A percentile compares a stretch with the other conserved stretches of the same genome.
These are phyloP conservation scores for Ctenopoma kingsleyae DNA, from an alignment of 2,797 vertebrate species.

Conservation along the genomic window DNA sequence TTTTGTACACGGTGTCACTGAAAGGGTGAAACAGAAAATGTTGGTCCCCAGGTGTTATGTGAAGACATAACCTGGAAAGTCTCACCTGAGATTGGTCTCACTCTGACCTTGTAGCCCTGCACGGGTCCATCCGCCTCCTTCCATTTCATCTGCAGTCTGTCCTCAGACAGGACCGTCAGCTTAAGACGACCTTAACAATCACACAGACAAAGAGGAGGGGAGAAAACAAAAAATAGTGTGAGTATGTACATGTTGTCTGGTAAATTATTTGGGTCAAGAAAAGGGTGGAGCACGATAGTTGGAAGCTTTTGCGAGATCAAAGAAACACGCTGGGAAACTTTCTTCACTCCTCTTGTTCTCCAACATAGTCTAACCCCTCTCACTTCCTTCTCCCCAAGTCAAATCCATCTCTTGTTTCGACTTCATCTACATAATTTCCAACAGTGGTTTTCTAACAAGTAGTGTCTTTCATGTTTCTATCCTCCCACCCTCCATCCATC, in stretches of 20 bases:
- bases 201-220: conserved; percentile 6
- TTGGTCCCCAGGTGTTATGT: too few species aligned
- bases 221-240: not conserved
- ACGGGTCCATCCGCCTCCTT: conserved; percentile 88
- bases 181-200: conserved; percentile 83
- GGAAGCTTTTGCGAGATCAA: conserved; percentile 67
- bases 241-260: not conserved
- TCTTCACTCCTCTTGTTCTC: conserved; percentile 39
- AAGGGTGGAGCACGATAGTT: conserved; percentile 11
- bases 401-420: conserved; percentile 69
- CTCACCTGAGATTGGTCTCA: conserved; percentile 92
- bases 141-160: conserved; percentile 96
- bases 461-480: conserved; percentile 75
- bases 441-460: conserved; percentile 77
- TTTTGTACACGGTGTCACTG: too few species aligned
- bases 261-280: conserved; percentile 29
- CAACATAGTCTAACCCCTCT: conserved; percentile 22
- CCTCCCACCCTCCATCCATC: conserved; percentile 46
- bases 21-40: too few species aligned
- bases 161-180: conserved; percentile 90
- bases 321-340: conserved; percentile 58
- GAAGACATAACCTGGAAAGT: not conserved
- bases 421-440: conserved; percentile 78
- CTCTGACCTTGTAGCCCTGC: conserved; percentile 92
- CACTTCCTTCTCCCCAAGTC: conserved; percentile 67